Evolutionary conservation across 2,797 vertebrate species (phyloP).

Genomic region (Manis javanica): DNA sequence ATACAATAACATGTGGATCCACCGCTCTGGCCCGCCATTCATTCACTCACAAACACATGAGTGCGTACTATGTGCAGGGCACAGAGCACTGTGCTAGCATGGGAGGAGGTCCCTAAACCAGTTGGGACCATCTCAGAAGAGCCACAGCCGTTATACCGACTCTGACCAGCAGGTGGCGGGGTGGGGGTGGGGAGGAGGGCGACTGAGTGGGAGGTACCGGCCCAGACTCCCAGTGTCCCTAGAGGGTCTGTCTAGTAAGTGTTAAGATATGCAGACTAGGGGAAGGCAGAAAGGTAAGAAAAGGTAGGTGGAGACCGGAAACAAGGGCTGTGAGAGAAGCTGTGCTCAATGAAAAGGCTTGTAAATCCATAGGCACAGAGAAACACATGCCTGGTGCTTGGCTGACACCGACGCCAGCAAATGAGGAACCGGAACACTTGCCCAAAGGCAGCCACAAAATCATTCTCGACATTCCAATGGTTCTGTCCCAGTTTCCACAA

Average conservation of each 20-base stretch:
- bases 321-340: not conserved
- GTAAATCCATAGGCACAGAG: not conserved
- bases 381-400: not conserved
- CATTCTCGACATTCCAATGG: conserved; percentile 41
- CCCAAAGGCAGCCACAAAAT: not conserved
- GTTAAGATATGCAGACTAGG: not conserved
- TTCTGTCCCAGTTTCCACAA: not conserved
- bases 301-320: not conserved
- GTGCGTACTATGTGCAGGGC: not conserved
- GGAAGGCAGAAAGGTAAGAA: not conserved
- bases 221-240: not conserved
- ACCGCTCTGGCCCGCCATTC: not conserved
- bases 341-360: not conserved
- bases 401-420: not conserved
- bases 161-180: conserved; percentile 70
- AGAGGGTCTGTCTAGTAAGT: not conserved
- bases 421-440: not conserved
- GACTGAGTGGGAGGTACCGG: not conserved
- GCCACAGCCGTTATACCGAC: not conserved
- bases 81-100: not conserved
- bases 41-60: conserved; percentile 2
- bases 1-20: not conserved
- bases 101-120: not conserved
- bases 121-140: not conserved
- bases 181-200: conserved; percentile 7